Base-by-base conservation (phyloP, 2,888 invertebrate species). In the Lysandra coridon region DNA sequence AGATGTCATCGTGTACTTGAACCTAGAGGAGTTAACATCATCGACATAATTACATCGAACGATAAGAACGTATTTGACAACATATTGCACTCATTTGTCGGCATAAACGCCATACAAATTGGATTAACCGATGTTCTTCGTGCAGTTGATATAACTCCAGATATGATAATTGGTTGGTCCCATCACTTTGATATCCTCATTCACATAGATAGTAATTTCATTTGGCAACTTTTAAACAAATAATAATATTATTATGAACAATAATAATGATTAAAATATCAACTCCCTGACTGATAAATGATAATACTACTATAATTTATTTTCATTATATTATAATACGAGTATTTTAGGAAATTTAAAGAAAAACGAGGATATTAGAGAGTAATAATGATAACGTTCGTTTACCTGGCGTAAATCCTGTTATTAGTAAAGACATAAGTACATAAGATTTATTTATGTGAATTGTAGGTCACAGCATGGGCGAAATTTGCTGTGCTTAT, bases 41-140 rank as follows among this genome's bases (percentile, higher is more conserved):
- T 79, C 2, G 37, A 76, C 6, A 76, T 79, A 40, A 76, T 79
- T 14, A 79, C 79, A 44, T 78, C 78, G 7, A 40, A 64, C 4
- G 78, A 78, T 12, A 40, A 78, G 44, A 95, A 92, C 81, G 96
- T 95, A 80, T 96, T 96, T 86, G 95, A 96, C 84, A 96, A 96
- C 86, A 96, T 96, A 49, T 89, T 97, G 0, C 95, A 96, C 89
- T 96, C 96, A 4, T 97, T 97, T 90, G 95, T 97, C 49, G 96
- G 96, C 44, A 97, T 97, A 82, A 96, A 97, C 4, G 96, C 80
- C 17, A 60, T 81, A 49, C 81, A 81, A 44, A 81, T 81, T 12
- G 81, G 80, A 6, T 76, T 81, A 1, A 81, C 81, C 1, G 81
- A 81, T 80, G 77, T 81, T 7, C 73, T 81, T 1, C 57, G 44